Base-by-base conservation (phyloP, 1,140 invertebrate species). In the Leptinotarsa lineolata region DNA sequence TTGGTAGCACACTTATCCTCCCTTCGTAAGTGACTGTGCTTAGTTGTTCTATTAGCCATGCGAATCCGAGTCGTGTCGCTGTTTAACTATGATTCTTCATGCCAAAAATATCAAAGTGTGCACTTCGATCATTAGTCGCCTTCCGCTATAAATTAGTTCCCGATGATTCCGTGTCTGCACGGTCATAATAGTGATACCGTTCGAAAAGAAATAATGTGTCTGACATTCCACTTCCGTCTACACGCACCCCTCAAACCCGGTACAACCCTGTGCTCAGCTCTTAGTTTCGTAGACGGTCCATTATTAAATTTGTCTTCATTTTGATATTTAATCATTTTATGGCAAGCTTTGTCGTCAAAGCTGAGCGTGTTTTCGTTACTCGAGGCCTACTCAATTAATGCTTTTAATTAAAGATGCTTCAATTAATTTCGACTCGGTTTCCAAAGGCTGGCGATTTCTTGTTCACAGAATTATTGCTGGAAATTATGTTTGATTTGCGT, bases 321-420 rank as follows among this genome's bases (percentile, higher is more conserved):
- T 81, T 81, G 78, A 80, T 80, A 81, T 80, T 81, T 81, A 81
- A 81, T 80, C 79, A 79, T 81, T 81, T 81, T 80, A 78, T 77
- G 77, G 78, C 75, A 70, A 76, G 79, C 78, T 78, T 78, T 80
- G 77, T 78, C 77, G 74, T 80, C 77, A 78, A 80, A 80, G 78
- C 68, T 68, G 63, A 70, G 75, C 75, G 72, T 73, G 75, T 76
- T 76, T 70, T 76, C 75, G 72, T 71, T 70, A 76, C 72, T 72
- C 71, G 70, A 72, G 71, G 72, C 71, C 72, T 65, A 74, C 76
- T 75, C 72, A 75, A 79, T 79, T 78, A 79, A 77, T 74, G 75
- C 73, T 69, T 70, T 72, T 79, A 79, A 81, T 79, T 79, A 78
- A 77, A 79, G 78, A 79, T 78, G 77, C 75, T 81, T 81, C 78